Evolutionary conservation across 2,113 vertebrate genomes (phyloP).

Genomic region (Python bivittatus): DNA sequence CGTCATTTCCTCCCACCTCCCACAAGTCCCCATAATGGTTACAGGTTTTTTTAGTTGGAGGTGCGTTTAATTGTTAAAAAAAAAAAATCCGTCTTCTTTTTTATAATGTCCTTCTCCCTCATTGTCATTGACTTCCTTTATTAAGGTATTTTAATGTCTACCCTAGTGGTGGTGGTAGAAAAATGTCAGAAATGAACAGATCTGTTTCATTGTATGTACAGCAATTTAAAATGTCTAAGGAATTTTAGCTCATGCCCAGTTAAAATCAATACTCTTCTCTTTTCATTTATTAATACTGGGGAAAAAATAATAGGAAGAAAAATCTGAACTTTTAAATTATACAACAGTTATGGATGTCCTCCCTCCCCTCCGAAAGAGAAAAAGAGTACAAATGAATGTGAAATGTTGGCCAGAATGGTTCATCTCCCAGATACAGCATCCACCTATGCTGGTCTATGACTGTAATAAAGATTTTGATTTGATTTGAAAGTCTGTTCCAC

Average conservation of each 20-base stretch:
- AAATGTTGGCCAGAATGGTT: neutral
- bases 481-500: too few relatives aligned
- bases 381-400: neutral
- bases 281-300: slow-evolving; percentile 31
- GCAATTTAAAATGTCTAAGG: neutral
- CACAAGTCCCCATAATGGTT: neutral
- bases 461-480: too few relatives aligned
- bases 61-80: neutral
- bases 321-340: slow-evolving; percentile 26
- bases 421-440: slow-evolving; percentile 47
- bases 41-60: neutral
- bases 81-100: neutral
- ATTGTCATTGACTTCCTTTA: neutral
- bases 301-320: neutral
- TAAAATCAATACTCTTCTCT: neutral
- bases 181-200: too few relatives aligned
- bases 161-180: neutral
- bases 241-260: neutral
- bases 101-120: neutral
- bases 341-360: slow-evolving; percentile 15
- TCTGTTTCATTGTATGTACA: neutral
- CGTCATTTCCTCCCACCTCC: neutral
- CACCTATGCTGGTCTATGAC: too few relatives aligned
- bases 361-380: slow-evolving; percentile 24
- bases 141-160: neutral